Conservation (phyloP, 2,113 vertebrate genomes). For the Tragelaphus buxtoni region DNA sequence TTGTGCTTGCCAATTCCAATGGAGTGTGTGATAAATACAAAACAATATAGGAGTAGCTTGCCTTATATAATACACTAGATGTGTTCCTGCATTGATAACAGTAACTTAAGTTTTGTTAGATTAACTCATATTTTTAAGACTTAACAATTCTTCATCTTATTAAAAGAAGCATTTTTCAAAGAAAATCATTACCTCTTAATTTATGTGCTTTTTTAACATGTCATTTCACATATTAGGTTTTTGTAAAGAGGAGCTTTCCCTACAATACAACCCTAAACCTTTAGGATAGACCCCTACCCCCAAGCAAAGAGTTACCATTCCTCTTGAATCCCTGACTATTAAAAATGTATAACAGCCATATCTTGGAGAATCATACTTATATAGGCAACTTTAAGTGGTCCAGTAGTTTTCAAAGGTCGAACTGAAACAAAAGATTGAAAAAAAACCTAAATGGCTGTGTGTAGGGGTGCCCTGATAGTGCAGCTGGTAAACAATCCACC, state of each 20-base stretch:
- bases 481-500: background rate
- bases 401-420: background rate
- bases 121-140: conserved; percentile 16
- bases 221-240: background rate
- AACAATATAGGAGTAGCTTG: background rate
- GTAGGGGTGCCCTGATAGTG: background rate
- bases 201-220: background rate
- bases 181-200: background rate
- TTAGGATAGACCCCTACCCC: background rate
- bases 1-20: background rate
- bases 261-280: background rate
- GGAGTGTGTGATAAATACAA: background rate
- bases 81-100: background rate
- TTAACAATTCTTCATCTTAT: background rate
- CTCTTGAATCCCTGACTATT: background rate
- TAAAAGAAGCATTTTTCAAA: conserved; percentile 15
- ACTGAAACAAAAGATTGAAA: conserved; percentile 15
- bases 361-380: background rate
- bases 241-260: background rate
- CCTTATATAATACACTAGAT: background rate
- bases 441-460: background rate
- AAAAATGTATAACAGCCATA: background rate
- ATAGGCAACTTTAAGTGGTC: background rate
- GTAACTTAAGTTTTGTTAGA: background rate
- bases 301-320: background rate